phyloP scores from a whole-genome alignment of 2,113 vertebrate genomes.

The Choloepus hoffmanni region DNA sequence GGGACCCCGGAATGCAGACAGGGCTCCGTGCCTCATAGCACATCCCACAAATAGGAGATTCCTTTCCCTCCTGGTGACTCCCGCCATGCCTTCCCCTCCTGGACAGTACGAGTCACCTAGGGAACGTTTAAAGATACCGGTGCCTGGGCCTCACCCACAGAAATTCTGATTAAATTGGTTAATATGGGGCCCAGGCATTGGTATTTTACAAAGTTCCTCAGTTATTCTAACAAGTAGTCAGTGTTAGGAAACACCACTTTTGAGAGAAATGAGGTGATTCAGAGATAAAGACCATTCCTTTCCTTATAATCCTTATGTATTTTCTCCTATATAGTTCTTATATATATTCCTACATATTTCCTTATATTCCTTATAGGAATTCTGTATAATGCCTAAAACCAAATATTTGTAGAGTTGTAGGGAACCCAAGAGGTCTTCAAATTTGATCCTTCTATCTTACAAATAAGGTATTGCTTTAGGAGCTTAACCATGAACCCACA shows the following conservation, averaged over 20 bases:
- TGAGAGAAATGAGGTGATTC: neutral
- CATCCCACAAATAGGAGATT: fast-evolving
- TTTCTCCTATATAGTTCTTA: too few species aligned
- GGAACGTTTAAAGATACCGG: neutral
- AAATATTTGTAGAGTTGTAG: neutral
- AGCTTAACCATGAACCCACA: neutral
- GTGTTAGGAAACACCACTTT: neutral
- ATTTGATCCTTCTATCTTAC: neutral
- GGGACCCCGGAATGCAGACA: too few species aligned
- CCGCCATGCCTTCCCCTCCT: neutral
- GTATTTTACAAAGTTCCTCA: neutral
- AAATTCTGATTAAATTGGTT: neutral
- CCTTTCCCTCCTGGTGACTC: neutral
- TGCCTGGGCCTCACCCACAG: neutral
- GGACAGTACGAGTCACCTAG: neutral
- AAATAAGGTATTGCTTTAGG: neutral
- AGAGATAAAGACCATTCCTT: neutral
- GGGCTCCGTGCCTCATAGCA: neutral
- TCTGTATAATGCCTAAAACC: neutral
- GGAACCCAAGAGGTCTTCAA: neutral
- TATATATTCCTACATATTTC: too few species aligned
- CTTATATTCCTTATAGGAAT: neutral
- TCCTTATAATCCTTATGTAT: too few species aligned
- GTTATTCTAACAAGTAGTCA: neutral
- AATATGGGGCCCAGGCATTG: neutral